These are phyloP conservation scores for Hartigia nigra DNA, from an alignment of 2,888 invertebrate species.

Conservation along the genomic window DNA sequence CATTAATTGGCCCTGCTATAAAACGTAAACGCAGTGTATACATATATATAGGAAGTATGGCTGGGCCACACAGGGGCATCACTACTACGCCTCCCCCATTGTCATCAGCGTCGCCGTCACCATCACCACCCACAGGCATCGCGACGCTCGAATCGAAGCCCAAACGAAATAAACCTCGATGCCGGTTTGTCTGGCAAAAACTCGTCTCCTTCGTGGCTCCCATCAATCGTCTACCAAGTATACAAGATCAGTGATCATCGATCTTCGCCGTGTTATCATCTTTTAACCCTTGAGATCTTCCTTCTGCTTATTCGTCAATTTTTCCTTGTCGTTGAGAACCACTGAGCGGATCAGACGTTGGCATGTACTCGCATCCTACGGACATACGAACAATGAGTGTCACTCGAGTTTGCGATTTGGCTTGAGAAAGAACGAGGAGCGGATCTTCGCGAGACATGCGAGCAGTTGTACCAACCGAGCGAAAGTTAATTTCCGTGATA, in stretches of 20 bases:
- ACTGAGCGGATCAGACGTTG: slow-evolving; percentile 23
- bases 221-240: slow-evolving; percentile 41
- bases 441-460: slow-evolving; percentile 18
- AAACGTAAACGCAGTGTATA: slow-evolving; percentile 47
- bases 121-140: slow-evolving; percentile 41
- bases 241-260: slow-evolving; percentile 25
- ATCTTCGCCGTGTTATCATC: not conserved
- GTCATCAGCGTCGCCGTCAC: not conserved
- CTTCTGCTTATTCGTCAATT: not conserved
- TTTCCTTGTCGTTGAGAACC: slow-evolving; percentile 12
- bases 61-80: slow-evolving; percentile 26
- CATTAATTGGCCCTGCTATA: slow-evolving; percentile 63
- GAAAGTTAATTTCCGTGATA: slow-evolving; percentile 10
- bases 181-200: slow-evolving; percentile 53
- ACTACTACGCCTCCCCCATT: not conserved
- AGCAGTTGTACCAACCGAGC: slow-evolving; percentile 16
- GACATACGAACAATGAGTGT: slow-evolving; percentile 32
- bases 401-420: slow-evolving; percentile 21
- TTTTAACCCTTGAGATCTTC: slow-evolving; percentile 20
- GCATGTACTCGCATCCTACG: slow-evolving; percentile 24
- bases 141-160: slow-evolving; percentile 41
- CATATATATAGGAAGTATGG: slow-evolving; percentile 7
- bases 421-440: slow-evolving; percentile 24
- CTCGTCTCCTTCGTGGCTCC: slow-evolving; percentile 56
- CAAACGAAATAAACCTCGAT: slow-evolving; percentile 55